Evolutionary conservation across 1,140 invertebrate species (phyloP).

Genomic region (Lepidostoma basale): DNA sequence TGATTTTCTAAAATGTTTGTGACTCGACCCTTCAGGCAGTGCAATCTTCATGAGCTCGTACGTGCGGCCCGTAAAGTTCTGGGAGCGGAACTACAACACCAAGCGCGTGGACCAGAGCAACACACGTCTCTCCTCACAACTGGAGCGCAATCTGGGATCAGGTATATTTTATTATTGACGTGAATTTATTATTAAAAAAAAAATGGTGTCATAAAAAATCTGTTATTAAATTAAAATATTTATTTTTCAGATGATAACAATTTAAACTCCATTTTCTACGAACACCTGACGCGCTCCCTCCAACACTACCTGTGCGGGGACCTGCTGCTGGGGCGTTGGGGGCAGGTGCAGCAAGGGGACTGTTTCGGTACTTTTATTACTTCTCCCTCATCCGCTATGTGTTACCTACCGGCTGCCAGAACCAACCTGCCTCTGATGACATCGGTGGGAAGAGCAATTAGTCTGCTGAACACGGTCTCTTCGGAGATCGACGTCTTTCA

Average conservation of each 20-base stretch:
- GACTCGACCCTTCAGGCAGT: slow-evolving; percentile 70
- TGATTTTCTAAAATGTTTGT: no score
- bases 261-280: slow-evolving; percentile 99
- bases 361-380: slow-evolving; percentile 74
- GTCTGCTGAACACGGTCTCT: no score
- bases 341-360: slow-evolving; percentile 90
- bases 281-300: slow-evolving; percentile 94
- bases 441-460: no score
- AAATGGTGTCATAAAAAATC: background rate
- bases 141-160: slow-evolving; percentile 93
- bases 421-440: no score
- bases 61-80: slow-evolving; percentile 97
- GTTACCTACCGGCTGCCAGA: no score
- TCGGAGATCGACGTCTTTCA: no score
- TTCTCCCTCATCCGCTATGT: background rate
- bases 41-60: slow-evolving; percentile 99
- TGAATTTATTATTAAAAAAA: background rate
- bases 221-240: slow-evolving; percentile 16
- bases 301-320: slow-evolving; percentile 97
- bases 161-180: slow-evolving; percentile 45
- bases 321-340: slow-evolving; percentile 90
- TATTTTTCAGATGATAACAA: slow-evolving; percentile 88
- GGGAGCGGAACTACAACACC: slow-evolving; percentile 98
- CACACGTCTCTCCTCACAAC: slow-evolving; percentile 90
- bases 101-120: slow-evolving; percentile 97